Evolutionary conservation across 2,888 invertebrate genomes (phyloP).

Genomic region (Lymantria monacha): DNA sequence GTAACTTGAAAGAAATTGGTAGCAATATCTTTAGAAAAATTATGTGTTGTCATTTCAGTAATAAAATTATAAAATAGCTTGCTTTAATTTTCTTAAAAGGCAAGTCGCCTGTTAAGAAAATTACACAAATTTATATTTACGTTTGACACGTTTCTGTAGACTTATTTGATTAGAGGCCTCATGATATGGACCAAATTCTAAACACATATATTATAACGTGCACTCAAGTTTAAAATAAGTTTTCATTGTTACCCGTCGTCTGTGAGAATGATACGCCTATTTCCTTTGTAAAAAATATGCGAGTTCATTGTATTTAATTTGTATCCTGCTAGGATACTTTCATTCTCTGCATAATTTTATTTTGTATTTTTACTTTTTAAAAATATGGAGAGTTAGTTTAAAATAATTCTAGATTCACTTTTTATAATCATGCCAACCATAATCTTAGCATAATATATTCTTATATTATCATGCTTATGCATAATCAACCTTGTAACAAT

Average conservation of each 20-base stretch:
- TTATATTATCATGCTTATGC: too few species aligned
- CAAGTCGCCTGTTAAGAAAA: too few species aligned
- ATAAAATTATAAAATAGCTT: too few species aligned
- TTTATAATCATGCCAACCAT: too few species aligned
- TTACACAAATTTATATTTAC: too few species aligned
- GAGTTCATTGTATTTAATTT: conserved; percentile 1
- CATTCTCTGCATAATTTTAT: neutral
- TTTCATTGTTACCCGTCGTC: conserved; percentile 4
- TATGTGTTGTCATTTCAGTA: too few species aligned
- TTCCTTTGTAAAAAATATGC: conserved; percentile 28
- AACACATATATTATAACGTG: conserved; percentile 1
- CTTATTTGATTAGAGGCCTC: conserved; percentile 4
- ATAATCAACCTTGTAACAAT: too few species aligned
- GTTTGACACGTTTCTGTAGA: neutral
- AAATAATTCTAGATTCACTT: too few species aligned
- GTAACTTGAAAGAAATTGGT: too few species aligned
- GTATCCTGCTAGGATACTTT: neutral
- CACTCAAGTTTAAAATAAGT: neutral
- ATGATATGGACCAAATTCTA: conserved; percentile 1
- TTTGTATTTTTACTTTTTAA: neutral
- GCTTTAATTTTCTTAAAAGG: too few species aligned
- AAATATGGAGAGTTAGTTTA: neutral
- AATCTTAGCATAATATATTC: too few species aligned
- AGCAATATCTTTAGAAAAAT: too few species aligned
- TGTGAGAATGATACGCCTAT: conserved; percentile 45